Conservation (phyloP, 2,113 vertebrate genomes). For the Typhlomys cinereus region DNA sequence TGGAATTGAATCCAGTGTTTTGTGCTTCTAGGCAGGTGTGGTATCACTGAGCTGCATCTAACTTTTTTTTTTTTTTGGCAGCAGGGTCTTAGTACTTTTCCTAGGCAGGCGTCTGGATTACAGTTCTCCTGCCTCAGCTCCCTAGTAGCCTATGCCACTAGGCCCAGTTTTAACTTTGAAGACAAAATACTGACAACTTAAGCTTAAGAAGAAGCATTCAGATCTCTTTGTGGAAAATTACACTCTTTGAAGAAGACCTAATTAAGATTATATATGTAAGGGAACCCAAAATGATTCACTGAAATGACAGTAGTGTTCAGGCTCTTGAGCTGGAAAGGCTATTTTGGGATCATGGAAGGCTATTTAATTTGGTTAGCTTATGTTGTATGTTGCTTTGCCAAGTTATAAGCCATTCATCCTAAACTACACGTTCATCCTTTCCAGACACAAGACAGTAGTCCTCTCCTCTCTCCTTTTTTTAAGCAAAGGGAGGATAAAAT, state of each 20-base stretch:
- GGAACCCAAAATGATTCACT: background rate
- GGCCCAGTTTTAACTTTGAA: background rate
- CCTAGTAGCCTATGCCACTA: background rate
- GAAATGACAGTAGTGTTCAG: background rate
- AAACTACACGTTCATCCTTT: slow-evolving; percentile 38
- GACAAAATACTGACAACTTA: slow-evolving; percentile 29
- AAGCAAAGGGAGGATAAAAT: background rate
- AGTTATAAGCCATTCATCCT: background rate
- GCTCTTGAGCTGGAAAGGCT: background rate
- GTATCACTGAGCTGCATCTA: background rate
- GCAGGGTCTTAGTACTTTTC: background rate
- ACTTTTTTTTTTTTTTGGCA: background rate
- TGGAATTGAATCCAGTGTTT: background rate
- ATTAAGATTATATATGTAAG: background rate
- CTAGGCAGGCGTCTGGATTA: background rate
- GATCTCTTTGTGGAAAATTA: slow-evolving; percentile 6
- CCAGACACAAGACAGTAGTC: background rate
- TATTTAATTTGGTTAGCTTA: background rate
- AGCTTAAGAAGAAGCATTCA: slow-evolving; percentile 33
- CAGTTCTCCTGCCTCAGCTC: background rate
- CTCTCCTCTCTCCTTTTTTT: background rate
- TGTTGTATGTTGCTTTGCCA: background rate
- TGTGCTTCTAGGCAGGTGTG: no score
- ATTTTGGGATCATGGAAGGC: background rate
- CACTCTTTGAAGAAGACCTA: background rate